Evolutionary conservation across 1,140 invertebrate genomes (phyloP).

Genomic region (Metopolophium dirhodum): DNA sequence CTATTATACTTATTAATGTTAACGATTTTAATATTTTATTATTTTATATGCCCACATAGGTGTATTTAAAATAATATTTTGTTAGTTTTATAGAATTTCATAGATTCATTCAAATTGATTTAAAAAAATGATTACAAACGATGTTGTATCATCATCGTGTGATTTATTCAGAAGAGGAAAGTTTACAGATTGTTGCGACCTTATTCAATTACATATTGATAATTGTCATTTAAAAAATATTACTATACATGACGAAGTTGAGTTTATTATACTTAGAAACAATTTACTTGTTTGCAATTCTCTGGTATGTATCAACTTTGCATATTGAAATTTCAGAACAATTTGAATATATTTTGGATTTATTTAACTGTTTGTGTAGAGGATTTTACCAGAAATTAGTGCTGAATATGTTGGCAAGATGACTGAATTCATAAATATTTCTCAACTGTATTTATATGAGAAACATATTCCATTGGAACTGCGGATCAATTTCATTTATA

Average conservation of each 20-base stretch:
- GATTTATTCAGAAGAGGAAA: neutral
- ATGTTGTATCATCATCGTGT: neutral
- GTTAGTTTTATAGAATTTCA: neutral
- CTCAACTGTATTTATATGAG: conserved; percentile 47
- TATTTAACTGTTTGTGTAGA: neutral
- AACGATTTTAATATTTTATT: neutral
- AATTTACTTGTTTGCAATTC: conserved; percentile 47
- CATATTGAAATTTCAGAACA: neutral
- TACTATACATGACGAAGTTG: neutral
- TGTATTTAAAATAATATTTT: neutral
- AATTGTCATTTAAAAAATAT: neutral
- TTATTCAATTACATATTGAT: neutral
- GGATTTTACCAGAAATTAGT: conserved; percentile 10
- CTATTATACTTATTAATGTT: no score
- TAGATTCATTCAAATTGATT: neutral
- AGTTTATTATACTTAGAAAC: conserved; percentile 15
- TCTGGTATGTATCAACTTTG: conserved; percentile 24
- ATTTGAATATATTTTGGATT: neutral
- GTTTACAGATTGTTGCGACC: conserved; percentile 28
- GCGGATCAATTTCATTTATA: conserved; percentile 26
- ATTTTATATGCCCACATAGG: neutral
- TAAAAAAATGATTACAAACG: neutral
- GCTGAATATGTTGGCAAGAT: conserved; percentile 29
- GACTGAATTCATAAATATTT: conserved; percentile 31
- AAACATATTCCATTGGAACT: conserved; percentile 35